Evolutionary conservation across 64 coral and sea anemone genomes (phyloP).

Genomic region (Dendronephthya gigantea): DNA sequence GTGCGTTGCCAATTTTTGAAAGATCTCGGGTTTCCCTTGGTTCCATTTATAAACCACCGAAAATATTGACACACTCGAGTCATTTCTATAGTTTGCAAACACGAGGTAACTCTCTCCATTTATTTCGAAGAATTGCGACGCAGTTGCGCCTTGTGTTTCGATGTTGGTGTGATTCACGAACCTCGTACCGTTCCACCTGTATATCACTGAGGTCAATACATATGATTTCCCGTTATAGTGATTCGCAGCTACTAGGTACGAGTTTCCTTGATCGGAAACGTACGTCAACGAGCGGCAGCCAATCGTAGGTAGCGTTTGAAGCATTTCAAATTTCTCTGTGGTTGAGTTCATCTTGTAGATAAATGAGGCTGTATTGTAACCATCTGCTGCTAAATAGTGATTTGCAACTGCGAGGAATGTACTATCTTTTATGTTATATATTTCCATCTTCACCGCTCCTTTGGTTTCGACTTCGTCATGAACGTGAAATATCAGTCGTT

Average conservation of each 20-base stretch:
- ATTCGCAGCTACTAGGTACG: neutral
- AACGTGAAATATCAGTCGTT: neutral
- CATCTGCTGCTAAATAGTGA: neutral
- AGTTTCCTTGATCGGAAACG: neutral
- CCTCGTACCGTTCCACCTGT: neutral
- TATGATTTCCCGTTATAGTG: neutral
- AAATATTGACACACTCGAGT: neutral
- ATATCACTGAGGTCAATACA: neutral
- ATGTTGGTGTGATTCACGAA: neutral
- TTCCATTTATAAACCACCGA: slow-evolving; percentile 12
- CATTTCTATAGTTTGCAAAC: slow-evolving; percentile 9
- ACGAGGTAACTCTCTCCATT: neutral
- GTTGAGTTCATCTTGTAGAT: neutral
- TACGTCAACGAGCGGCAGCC: neutral
- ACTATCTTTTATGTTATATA: neutral
- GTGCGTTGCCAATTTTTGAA: neutral
- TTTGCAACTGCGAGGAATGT: neutral
- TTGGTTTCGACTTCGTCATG: neutral
- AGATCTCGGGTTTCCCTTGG: neutral
- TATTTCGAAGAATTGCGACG: neutral
- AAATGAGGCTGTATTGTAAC: neutral
- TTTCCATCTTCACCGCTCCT: neutral
- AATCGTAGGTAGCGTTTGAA: neutral
- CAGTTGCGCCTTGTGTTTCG: neutral
- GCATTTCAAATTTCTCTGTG: neutral